phyloP scores from a whole-genome alignment of 1,140 invertebrate genomes.

The Chelonus insularis region DNA sequence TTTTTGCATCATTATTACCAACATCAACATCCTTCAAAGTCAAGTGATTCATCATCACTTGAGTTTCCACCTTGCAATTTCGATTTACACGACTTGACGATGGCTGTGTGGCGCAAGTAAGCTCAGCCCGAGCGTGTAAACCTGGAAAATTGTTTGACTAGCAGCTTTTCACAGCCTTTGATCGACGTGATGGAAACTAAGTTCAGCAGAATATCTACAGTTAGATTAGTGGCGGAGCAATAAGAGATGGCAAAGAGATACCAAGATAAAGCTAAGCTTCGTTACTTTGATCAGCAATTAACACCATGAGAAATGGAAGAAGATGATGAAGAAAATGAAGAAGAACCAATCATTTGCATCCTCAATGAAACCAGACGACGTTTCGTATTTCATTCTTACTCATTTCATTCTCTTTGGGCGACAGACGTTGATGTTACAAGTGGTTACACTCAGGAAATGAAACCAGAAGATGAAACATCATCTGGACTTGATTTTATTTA shows the following conservation, averaged over 20 bases:
- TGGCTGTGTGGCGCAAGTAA: not conserved
- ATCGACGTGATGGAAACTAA: constrained; percentile 26
- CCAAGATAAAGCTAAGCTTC: not conserved
- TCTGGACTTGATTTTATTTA: too few relatives aligned
- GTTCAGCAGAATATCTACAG: constrained; percentile 7
- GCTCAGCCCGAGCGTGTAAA: constrained; percentile 21
- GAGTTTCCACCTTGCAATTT: not conserved
- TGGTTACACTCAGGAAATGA: too few relatives aligned
- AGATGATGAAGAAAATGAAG: not conserved
- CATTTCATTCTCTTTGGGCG: too few relatives aligned
- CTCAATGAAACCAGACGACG: not conserved
- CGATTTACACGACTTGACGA: constrained; percentile 9
- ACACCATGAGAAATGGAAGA: constrained; percentile 13
- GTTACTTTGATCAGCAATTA: constrained; percentile 40
- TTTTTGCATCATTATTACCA: not conserved
- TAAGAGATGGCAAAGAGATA: not conserved
- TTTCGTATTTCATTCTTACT: too few relatives aligned
- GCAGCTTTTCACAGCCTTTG: constrained; percentile 14
- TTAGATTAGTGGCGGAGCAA: not conserved
- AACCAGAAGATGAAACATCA: too few relatives aligned
- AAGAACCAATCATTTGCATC: not conserved
- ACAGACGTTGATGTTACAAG: too few relatives aligned
- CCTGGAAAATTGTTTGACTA: constrained; percentile 29
- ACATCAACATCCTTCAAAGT: constrained; percentile 12
- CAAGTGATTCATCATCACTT: constrained; percentile 6